Evolutionary conservation across 2,888 invertebrate species (phyloP).

Genomic region (Germaria angustata): DNA sequence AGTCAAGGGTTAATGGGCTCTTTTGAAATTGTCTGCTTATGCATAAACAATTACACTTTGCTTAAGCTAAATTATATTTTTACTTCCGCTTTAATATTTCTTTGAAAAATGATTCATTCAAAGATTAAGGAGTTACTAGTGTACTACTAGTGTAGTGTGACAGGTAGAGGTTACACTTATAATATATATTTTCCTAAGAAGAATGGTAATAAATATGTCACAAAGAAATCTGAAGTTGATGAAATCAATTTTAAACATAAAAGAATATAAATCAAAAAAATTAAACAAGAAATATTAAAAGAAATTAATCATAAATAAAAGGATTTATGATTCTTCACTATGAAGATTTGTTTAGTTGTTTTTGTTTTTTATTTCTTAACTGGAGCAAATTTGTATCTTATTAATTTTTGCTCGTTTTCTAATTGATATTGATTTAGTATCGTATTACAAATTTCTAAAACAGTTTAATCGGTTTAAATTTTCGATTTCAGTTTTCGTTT

Average conservation of each 20-base stretch:
- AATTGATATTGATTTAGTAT: background rate
- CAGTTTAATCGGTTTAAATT: background rate
- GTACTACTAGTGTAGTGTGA: background rate
- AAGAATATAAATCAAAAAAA: background rate
- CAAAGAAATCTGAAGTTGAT: background rate
- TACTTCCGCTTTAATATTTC: slow-evolving; percentile 40
- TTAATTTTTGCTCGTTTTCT: no score
- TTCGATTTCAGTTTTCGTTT: background rate
- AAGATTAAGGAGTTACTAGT: slow-evolving; percentile 33
- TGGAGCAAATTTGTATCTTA: no score
- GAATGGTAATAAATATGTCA: slow-evolving; percentile 1
- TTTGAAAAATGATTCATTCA: slow-evolving; percentile 17
- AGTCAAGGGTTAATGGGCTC: slow-evolving; percentile 10
- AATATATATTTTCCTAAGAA: background rate
- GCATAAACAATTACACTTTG: slow-evolving; percentile 9
- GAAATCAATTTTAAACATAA: background rate
- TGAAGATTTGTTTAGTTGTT: no score
- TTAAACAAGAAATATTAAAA: no score
- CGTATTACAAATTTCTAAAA: background rate
- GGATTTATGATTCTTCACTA: no score
- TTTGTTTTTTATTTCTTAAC: no score
- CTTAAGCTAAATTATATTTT: slow-evolving; percentile 15
- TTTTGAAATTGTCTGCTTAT: slow-evolving; percentile 21
- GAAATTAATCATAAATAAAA: no score
- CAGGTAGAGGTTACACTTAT: slow-evolving; percentile 15